Percentiles rank a stretch among this genome's conserved stretches.
Conservation (phyloP, 2,113 vertebrate species). For the Polypterus bichir region DNA sequence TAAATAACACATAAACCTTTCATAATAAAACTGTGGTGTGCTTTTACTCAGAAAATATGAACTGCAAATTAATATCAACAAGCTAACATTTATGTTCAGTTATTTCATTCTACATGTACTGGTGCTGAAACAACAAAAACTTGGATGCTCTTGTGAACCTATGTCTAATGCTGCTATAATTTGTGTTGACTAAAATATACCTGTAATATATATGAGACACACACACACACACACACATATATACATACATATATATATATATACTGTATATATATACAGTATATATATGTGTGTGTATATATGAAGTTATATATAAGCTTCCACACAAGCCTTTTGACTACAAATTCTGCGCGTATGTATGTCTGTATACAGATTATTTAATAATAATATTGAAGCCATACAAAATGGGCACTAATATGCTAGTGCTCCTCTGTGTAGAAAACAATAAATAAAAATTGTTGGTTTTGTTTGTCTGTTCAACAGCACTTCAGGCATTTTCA, state of each 20-base stretch:
- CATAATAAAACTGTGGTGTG: too few relatives aligned
- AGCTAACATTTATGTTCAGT: too few relatives aligned
- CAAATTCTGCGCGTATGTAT: slow-evolving; percentile 30
- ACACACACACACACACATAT: not conserved
- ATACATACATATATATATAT: not conserved
- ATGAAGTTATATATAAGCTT: slow-evolving; percentile 5
- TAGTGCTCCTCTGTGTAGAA: slow-evolving; percentile 51
- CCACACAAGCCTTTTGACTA: slow-evolving; percentile 20
- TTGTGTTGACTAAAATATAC: slow-evolving; percentile 29
- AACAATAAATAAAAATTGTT: slow-evolving; percentile 28
- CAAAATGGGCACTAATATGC: slow-evolving; percentile 59
- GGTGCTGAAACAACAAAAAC: slow-evolving; percentile 9
- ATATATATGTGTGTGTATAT: not conserved
- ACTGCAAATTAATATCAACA: too few relatives aligned
- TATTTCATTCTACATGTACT: too few relatives aligned
- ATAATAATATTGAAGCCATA: slow-evolving; percentile 62
- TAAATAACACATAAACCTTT: too few relatives aligned
- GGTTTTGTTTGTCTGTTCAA: not conserved
- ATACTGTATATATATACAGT: too few relatives aligned
- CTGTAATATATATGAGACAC: slow-evolving; percentile 1
- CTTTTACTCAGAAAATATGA: too few relatives aligned
- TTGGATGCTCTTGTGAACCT: slow-evolving; percentile 34
- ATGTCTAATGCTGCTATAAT: slow-evolving; percentile 25
- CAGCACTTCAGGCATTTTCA: too few relatives aligned
- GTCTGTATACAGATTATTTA: slow-evolving; percentile 42